Evolutionary conservation across 2,888 invertebrate genomes (phyloP).

Genomic region (Ormyrus pomaceus): DNA sequence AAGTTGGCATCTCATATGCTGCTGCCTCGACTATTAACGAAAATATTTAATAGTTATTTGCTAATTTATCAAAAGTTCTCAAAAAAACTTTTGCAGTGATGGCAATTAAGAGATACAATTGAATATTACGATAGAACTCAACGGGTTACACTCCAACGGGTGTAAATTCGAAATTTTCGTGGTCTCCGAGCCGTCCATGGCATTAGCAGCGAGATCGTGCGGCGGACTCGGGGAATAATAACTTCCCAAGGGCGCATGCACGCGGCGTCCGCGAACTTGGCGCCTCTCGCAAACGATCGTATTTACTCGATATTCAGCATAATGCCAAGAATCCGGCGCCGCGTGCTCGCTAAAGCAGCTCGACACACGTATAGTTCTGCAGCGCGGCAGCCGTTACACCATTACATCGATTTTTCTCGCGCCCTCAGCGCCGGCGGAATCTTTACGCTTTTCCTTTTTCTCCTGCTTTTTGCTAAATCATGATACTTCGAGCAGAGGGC

Average conservation of each 20-base stretch:
- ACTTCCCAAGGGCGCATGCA: slow-evolving; percentile 3
- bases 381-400: slow-evolving; percentile 7
- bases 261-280: slow-evolving; percentile 11
- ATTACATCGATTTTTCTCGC: slow-evolving; percentile 29
- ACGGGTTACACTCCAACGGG: too few relatives aligned
- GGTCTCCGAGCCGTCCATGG: too few relatives aligned
- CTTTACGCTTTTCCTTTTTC: neutral
- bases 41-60: too few relatives aligned
- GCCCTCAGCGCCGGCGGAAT: neutral
- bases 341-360: neutral
- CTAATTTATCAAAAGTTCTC: too few relatives aligned
- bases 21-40: too few relatives aligned
- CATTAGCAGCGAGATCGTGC: too few relatives aligned
- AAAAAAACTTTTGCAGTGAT: too few relatives aligned
- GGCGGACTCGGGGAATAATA: slow-evolving; percentile 17
- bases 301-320: slow-evolving; percentile 42
- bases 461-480: slow-evolving; percentile 21
- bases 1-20: too few relatives aligned
- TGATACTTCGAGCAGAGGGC: neutral
- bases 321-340: slow-evolving; percentile 25
- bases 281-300: slow-evolving; percentile 23
- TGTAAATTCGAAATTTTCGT: too few relatives aligned
- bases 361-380: neutral
- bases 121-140: too few relatives aligned
- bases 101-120: too few relatives aligned